Conservation (phyloP, 2,113 vertebrate species). For the Psilopsiagon aurifrons region DNA sequence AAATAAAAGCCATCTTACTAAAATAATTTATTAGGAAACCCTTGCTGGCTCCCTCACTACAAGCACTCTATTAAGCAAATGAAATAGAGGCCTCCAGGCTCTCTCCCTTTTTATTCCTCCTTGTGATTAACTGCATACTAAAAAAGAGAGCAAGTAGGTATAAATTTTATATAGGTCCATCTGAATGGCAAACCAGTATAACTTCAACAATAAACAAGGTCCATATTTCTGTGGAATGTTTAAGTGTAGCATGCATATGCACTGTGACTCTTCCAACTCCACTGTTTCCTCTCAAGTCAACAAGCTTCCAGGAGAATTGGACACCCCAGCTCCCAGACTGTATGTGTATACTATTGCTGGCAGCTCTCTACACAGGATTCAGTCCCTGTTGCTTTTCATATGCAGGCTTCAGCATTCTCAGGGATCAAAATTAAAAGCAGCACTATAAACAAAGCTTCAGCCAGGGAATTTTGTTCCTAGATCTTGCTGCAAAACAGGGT, state of each 20-base stretch:
- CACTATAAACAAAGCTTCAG: not conserved
- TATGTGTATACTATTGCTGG: fast-evolving
- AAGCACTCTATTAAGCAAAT: conserved; percentile 69
- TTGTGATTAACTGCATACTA: conserved; percentile 70
- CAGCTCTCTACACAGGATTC: not conserved
- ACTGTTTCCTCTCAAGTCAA: too few relatives aligned
- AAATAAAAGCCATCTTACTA: conserved; percentile 10
- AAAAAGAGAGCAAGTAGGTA: conserved; percentile 66
- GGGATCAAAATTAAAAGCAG: not conserved
- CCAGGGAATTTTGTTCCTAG: not conserved
- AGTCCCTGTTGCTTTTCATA: not conserved
- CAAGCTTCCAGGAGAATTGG: not conserved
- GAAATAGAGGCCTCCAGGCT: conserved; percentile 66
- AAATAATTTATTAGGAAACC: conserved; percentile 59
- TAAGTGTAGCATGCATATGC: not conserved
- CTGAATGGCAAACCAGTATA: conserved; percentile 44
- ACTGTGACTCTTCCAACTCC: not conserved
- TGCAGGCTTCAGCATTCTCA: not conserved
- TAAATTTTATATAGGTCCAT: conserved; percentile 63
- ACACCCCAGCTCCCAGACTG: not conserved
- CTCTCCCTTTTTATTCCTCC: conserved; percentile 51
- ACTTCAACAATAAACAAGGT: conserved; percentile 53
- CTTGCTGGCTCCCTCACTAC: conserved; percentile 8
- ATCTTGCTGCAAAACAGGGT: not conserved
- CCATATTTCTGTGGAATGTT: not conserved